These are phyloP conservation scores for Crossocerus cetratus DNA, from an alignment of 2,888 invertebrate genomes.

Conservation along the genomic window DNA sequence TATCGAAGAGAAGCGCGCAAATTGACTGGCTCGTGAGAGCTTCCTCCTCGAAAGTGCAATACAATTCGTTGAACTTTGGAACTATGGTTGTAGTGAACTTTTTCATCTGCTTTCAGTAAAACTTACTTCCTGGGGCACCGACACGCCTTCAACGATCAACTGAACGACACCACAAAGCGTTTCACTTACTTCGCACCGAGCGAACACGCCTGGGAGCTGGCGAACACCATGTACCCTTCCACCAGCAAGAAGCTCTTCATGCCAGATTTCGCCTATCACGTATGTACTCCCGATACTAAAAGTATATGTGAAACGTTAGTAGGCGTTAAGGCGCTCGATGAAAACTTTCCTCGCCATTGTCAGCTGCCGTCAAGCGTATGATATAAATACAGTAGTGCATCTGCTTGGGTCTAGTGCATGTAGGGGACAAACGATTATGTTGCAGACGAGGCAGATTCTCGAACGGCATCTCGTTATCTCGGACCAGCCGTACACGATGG, in stretches of 20 bases:
- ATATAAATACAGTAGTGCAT: no score
- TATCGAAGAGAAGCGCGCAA: no score
- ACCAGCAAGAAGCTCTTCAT: conserved; percentile 91
- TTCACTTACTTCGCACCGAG: conserved; percentile 96
- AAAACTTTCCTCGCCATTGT: no score
- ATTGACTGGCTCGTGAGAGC: no score
- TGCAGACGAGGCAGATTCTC: conserved; percentile 88
- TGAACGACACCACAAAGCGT: conserved; percentile 86
- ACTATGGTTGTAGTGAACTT: background rate
- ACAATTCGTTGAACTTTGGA: background rate
- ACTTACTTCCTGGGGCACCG: conserved; percentile 87
- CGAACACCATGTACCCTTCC: conserved; percentile 86
- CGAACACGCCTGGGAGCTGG: conserved; percentile 92
- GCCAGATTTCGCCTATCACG: conserved; percentile 84
- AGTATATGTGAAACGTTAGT: no score
- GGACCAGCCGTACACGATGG: conserved; percentile 88
- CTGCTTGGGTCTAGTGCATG: no score
- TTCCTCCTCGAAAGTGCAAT: no score
- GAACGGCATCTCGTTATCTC: conserved; percentile 93
- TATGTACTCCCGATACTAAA: conserved; percentile 24
- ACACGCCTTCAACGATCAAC: conserved; percentile 86
- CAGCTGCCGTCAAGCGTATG: no score
- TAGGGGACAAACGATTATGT: conserved; percentile 49
- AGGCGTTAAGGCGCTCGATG: no score
- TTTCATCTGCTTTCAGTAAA: conserved; percentile 80